Base-by-base conservation (phyloP, 2,113 vertebrate species). In the Alces alces region DNA sequence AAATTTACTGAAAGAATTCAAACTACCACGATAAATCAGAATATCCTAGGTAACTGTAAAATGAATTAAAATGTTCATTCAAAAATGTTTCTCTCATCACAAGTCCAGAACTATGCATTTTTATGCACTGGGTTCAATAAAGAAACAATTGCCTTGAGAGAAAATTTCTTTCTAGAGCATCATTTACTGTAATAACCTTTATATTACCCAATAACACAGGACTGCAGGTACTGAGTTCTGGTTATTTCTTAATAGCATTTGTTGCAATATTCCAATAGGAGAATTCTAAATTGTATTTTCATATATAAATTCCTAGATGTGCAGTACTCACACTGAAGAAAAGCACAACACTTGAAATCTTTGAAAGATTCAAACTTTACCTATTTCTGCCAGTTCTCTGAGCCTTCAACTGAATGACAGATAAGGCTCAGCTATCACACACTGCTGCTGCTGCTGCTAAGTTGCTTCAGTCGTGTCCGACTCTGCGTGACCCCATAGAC, bases 141-240 rank as follows among this genome's bases (percentile, higher is more conserved):
- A 36, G 43, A 89, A 15, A 89, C 25, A 97, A 61, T 2, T 45
- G 28, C 47, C 21, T 39, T 76, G 30, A 61, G 21, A 97, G 30
- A 97, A 88, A 97, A 58, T 0, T 78, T 66, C 30, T 96, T 76
- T 91, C 55, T 50, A 95, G 97, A 83, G 28, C 36, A 96, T 36
- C 50, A 61, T 30, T 96, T 82, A 89, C 47, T 54, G 14, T 39
- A 95, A 89, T 66, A 91, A 70, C 4, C 82, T 19, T 86, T 82
- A 78, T 2, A 30, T 36, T 58, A 90, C 86, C 16, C 60, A 66
- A 39, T 28, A 84, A 54, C 33, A 82, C 25, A 61, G n/a, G 54
- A 90, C 36, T 47, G 2, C 28, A 91, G 79, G 86, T 60, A 76
- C 7, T 93, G 28, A 88, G 52, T 96, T 64, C 86, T 54, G 30